phyloP scores from a whole-genome alignment of 1,140 invertebrate genomes.

The Araneus ventricosus region DNA sequence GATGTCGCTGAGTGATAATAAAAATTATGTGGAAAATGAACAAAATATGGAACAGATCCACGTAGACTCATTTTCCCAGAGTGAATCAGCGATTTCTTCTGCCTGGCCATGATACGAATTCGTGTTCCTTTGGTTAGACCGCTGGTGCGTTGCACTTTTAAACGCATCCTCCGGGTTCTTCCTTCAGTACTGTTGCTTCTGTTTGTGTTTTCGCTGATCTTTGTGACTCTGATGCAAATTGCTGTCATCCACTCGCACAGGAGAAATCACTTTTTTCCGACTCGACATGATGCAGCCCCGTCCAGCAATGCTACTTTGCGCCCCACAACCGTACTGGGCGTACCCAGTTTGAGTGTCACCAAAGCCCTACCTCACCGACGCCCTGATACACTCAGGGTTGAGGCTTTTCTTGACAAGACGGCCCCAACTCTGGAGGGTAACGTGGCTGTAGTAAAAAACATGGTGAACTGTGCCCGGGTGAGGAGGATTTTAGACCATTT shows the following conservation, averaged over 20 bases:
- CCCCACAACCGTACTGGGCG: neutral
- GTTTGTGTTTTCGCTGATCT: constrained; percentile 77
- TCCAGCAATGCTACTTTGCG: neutral
- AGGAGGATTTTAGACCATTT: constrained; percentile 45
- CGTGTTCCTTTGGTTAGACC: constrained; percentile 76
- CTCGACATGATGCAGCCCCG: constrained; percentile 6
- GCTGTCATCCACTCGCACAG: constrained; percentile 77
- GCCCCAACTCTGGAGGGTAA: constrained; percentile 78
- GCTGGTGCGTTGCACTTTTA: constrained; percentile 76
- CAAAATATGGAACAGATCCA: neutral
- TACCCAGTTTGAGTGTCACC: neutral
- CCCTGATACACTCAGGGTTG: constrained; percentile 76
- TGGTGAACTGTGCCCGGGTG: constrained; percentile 74
- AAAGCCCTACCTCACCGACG: constrained; percentile 49
- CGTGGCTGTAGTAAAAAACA: constrained; percentile 77
- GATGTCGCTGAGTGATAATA: neutral
- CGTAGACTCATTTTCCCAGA: neutral
- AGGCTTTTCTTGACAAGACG: constrained; percentile 78
- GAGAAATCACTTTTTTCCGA: constrained; percentile 65
- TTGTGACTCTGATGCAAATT: constrained; percentile 77
- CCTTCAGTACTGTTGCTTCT: constrained; percentile 76
- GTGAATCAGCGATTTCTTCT: neutral
- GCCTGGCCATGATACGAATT: constrained; percentile 75
- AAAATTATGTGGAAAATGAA: neutral
- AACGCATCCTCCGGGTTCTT: constrained; percentile 75